Conservation (phyloP, 1,140 invertebrate species). For the Lysiphlebus fabarum region DNA sequence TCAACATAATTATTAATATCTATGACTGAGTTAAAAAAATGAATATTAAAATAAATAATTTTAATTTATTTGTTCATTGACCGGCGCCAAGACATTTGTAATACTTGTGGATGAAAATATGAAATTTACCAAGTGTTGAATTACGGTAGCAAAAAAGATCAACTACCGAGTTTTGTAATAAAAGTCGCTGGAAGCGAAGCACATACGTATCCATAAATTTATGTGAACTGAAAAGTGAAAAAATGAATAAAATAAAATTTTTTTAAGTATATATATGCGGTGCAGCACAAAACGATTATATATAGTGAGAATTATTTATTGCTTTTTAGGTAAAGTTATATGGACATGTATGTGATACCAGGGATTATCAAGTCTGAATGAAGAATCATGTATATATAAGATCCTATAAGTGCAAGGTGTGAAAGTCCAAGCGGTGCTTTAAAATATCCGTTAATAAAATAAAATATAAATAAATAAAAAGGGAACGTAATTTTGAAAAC, state of each 20-base stretch:
- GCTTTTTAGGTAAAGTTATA: slow-evolving; percentile 6
- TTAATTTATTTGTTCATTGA: slow-evolving; percentile 6
- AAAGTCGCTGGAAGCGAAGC: slow-evolving; percentile 9
- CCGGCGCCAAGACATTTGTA: slow-evolving; percentile 9
- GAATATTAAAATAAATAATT: background rate
- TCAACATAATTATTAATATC: background rate
- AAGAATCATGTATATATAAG: slow-evolving; percentile 10
- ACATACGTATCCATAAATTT: slow-evolving; percentile 10
- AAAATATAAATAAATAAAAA: slow-evolving; percentile 14
- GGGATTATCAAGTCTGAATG: slow-evolving; percentile 3
- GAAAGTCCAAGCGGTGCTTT: background rate
- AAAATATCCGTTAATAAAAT: slow-evolving; percentile 1
- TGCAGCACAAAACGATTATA: slow-evolving; percentile 7
- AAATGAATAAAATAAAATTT: slow-evolving; percentile 3
- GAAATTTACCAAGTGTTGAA: background rate
- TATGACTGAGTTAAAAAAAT: background rate
- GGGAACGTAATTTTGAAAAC: slow-evolving; percentile 6
- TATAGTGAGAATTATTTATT: slow-evolving; percentile 16
- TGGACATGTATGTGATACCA: background rate
- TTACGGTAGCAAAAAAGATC: slow-evolving; percentile 13
- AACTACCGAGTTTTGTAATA: slow-evolving; percentile 4
- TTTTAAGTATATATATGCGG: slow-evolving; percentile 8
- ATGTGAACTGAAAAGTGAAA: slow-evolving; percentile 4
- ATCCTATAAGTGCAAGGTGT: background rate
- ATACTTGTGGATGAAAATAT: slow-evolving; percentile 8